Evolutionary conservation across 2,888 invertebrate species (phyloP), one percentile per base, ranked within the genome.

Genomic region (Artemia sp.): DNA sequence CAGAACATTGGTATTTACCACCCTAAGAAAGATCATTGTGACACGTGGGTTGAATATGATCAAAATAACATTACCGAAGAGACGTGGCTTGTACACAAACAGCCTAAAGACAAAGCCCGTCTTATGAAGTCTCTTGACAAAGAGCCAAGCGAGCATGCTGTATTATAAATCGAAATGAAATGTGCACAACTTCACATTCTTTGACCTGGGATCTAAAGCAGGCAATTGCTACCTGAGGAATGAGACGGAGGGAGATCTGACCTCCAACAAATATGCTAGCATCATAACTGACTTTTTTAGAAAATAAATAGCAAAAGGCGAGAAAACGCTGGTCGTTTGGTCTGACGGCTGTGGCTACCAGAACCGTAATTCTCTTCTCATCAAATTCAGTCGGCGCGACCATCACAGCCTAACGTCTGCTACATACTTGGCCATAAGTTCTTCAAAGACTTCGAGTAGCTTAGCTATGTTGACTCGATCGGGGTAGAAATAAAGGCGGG

Each of bases 111-210:
- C 19, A 19, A 19, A 19, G 19, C 19, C 19, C 19, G 19, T 19
- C 19, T 19, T 19, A 19, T 19, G 19, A 19, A 19, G 19, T 19
- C 19, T 19, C 19, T 19, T 19, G 19, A 69, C 58, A 14, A 58
- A 58, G 58, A 58, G 58, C 14, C 58, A 58, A 14, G 58, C 58
- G 58, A 58, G 58, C 58, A 58, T 58, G 58, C 8, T 58, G 58
- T 58, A 58, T 8, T 58, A 58, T 14, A 58, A 58, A 58, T 58
- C 58, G 0, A 76, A 76, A 70, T 71, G 76, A 12, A 71, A 71
- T n/a, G 72, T 73, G 11, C 75, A 76, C 70, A 76, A 76, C 72
- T 76, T 75, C 69, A 75, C 74, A 1, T 52, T 76, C 38, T 75
- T 71, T 68, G 68, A 76, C 70, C 51, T 75, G 50, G 72, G 68